phyloP scores from a whole-genome alignment of 2,113 vertebrate species.

The Isichthys henryi region DNA sequence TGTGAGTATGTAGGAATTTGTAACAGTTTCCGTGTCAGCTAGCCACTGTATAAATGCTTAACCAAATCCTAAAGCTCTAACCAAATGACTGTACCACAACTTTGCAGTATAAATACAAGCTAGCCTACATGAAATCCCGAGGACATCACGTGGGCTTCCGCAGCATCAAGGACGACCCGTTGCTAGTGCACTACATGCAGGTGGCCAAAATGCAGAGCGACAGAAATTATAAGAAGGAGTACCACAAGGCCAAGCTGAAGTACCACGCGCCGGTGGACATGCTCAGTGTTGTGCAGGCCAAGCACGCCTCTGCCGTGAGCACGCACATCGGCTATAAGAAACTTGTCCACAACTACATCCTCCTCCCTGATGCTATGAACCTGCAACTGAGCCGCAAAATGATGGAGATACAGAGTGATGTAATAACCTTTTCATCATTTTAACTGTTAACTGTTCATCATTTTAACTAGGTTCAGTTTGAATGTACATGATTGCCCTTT shows the following conservation, averaged over 20 bases:
- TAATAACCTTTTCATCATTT: slow-evolving; percentile 53
- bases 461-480: neutral
- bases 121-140: slow-evolving; percentile 77
- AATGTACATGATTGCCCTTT: neutral
- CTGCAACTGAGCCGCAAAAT: slow-evolving; percentile 66
- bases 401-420: slow-evolving; percentile 89
- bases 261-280: slow-evolving; percentile 81
- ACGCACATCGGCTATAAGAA: slow-evolving; percentile 75
- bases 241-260: slow-evolving; percentile 80
- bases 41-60: slow-evolving; percentile 34
- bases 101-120: slow-evolving; percentile 82
- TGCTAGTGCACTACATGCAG: slow-evolving; percentile 85
- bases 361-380: slow-evolving; percentile 76
- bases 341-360: slow-evolving; percentile 67
- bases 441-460: neutral
- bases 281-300: slow-evolving; percentile 76
- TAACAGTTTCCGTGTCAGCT: slow-evolving; percentile 19
- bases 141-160: slow-evolving; percentile 80
- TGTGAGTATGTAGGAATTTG: slow-evolving; percentile 60
- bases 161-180: slow-evolving; percentile 81
- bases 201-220: slow-evolving; percentile 86
- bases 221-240: slow-evolving; percentile 84
- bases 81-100: neutral
- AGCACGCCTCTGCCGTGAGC: slow-evolving; percentile 67
- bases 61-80: neutral